Conservation (phyloP, 2,888 invertebrate species). For the Sinopyrophorus schimmeli region DNA sequence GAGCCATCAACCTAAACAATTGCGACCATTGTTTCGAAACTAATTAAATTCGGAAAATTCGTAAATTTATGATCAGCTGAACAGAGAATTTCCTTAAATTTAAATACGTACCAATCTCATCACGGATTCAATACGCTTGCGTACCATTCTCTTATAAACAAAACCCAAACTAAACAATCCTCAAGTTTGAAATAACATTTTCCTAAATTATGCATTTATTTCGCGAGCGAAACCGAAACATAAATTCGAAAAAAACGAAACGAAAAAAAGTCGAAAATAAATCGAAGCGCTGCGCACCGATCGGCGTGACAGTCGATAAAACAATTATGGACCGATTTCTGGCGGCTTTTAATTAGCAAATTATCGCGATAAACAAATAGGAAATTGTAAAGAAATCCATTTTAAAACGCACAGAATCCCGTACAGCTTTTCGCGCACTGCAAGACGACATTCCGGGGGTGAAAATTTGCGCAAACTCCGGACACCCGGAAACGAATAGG, state of each 20-base stretch:
- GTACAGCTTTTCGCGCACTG: conserved; percentile 48
- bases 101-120: conserved; percentile 49
- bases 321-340: no score
- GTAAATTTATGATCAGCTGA: conserved; percentile 20
- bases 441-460: conserved; percentile 46
- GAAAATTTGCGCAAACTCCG: conserved; percentile 44
- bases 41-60: conserved; percentile 14
- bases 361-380: no score
- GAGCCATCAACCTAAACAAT: no score
- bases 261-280: no score
- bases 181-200: no score
- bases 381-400: conserved; percentile 27
- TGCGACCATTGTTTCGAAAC: no score
- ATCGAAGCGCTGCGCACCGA: no score
- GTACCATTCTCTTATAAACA: conserved; percentile 37
- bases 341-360: no score
- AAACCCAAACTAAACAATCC: conserved; percentile 15
- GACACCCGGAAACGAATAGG: conserved; percentile 45
- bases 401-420: conserved; percentile 42
- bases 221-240: no score
- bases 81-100: conserved; percentile 14
- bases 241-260: no score
- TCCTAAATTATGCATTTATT: no score
- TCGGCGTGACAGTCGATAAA: no score
- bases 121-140: conserved; percentile 46